Percentiles rank a stretch among this genome's conserved stretches.
Evolutionary conservation across 2,113 vertebrate genomes (phyloP).

Genomic region (Hippocampus guttulatus): DNA sequence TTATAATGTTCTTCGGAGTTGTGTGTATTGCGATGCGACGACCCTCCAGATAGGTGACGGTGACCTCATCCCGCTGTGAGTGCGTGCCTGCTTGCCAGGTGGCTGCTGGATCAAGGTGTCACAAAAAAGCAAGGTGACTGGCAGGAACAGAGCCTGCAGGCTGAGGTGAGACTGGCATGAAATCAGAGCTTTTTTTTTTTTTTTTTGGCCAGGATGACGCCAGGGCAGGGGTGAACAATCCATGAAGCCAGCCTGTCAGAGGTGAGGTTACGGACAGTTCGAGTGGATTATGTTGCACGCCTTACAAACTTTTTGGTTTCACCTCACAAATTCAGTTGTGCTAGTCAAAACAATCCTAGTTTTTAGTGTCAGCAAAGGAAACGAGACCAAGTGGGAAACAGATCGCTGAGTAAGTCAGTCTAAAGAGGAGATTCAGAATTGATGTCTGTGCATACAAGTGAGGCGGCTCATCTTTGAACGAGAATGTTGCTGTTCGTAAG

Average conservation of each 20-base stretch:
- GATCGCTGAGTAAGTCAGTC: not conserved
- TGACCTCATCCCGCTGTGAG: slow-evolving; percentile 38
- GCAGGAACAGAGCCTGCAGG: slow-evolving; percentile 40
- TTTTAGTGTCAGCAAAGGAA: not conserved
- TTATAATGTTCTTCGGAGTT: not conserved
- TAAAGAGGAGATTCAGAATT: not conserved
- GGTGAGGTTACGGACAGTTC: not conserved
- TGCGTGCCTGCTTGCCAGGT: slow-evolving; percentile 40
- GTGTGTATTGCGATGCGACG: slow-evolving; percentile 9
- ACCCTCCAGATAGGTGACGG: slow-evolving; percentile 31
- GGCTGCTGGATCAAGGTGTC: slow-evolving; percentile 42
- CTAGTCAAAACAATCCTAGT: not conserved
- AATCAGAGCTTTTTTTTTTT: slow-evolving; percentile 36
- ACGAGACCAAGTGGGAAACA: not conserved
- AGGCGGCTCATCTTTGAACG: not conserved
- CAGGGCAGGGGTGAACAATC: slow-evolving; percentile 20
- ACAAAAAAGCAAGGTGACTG: slow-evolving; percentile 49
- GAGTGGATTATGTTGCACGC: not conserved
- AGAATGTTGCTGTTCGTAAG: not conserved
- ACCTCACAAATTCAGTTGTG: not conserved
- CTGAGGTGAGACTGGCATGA: slow-evolving; percentile 36
- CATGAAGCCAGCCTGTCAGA: not conserved
- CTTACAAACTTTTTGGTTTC: not conserved
- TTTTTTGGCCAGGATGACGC: slow-evolving; percentile 8
- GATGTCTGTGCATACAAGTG: not conserved